Evolutionary conservation across 2,797 vertebrate genomes (phyloP).

Genomic region (Glyptemys insculpta): DNA sequence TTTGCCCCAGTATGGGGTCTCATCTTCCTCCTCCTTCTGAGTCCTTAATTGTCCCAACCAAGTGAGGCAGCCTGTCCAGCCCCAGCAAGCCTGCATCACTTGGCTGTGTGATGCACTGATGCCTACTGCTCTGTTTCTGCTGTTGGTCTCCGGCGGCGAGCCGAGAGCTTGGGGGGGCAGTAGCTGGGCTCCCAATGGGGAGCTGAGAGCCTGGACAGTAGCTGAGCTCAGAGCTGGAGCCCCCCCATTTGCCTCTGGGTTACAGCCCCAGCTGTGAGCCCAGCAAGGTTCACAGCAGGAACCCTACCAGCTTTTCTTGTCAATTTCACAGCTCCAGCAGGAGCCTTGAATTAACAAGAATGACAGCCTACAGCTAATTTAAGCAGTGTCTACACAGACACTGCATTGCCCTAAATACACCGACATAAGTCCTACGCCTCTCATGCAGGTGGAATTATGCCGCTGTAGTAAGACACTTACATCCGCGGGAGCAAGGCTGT

Average conservation of each 20-base stretch:
- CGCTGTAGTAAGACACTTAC: not conserved
- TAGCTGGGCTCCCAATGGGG: not conserved
- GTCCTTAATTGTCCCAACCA: not conserved
- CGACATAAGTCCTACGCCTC: not conserved
- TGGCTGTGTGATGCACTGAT: not conserved
- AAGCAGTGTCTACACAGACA: not conserved
- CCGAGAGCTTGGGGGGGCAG: not conserved
- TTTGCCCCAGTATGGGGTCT: fast-evolving
- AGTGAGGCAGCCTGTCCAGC: not conserved
- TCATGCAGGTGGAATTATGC: not conserved
- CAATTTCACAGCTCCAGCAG: not conserved
- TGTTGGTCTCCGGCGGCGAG: too few species aligned
- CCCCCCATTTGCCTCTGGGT: too few species aligned
- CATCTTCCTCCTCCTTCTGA: not conserved
- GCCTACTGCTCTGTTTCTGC: not conserved
- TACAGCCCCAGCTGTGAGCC: too few species aligned
- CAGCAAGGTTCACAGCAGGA: not conserved
- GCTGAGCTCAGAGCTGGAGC: too few species aligned
- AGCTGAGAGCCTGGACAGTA: too few species aligned
- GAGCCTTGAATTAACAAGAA: not conserved
- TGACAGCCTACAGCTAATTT: not conserved
- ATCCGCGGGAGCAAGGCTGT: not conserved
- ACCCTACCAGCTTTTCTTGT: not conserved
- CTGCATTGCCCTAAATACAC: not conserved
- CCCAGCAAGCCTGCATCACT: not conserved